phyloP scores from a whole-genome alignment of 2,797 vertebrate species.

The Intellagama lesueurii region DNA sequence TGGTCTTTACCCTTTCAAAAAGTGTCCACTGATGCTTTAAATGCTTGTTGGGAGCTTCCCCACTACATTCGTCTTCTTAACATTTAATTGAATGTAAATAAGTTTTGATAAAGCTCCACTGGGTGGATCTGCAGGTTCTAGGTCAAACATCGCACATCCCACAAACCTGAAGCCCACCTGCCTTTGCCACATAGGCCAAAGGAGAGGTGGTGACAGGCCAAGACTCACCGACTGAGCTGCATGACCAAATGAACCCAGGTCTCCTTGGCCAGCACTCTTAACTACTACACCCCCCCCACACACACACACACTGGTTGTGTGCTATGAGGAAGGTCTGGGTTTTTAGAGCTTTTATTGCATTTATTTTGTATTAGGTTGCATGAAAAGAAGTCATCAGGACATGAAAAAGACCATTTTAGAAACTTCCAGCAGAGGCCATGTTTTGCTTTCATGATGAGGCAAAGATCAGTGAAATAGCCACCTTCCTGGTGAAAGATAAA shows the following conservation, averaged over 20 bases:
- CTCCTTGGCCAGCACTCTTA: not conserved
- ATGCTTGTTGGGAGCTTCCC: too few species aligned
- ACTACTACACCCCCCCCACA: too few species aligned
- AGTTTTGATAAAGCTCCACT: not conserved
- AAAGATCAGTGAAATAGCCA: constrained; percentile 50
- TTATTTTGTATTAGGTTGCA: not conserved
- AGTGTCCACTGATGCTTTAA: too few species aligned
- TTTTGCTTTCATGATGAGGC: constrained; percentile 37
- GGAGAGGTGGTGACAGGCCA: too few species aligned
- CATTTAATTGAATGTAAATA: too few species aligned
- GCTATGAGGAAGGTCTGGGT: not conserved
- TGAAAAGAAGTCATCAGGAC: constrained; percentile 15
- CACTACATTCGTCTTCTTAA: too few species aligned
- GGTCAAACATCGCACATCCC: not conserved
- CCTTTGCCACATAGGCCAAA: not conserved
- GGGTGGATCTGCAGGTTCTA: not conserved
- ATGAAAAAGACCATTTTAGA: not conserved
- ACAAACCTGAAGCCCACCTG: not conserved
- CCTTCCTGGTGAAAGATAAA: constrained; percentile 54
- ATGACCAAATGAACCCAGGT: not conserved
- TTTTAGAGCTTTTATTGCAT: not conserved
- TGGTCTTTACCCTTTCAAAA: too few species aligned
- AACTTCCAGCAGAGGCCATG: constrained; percentile 34
- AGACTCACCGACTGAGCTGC: too few species aligned
- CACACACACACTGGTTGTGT: too few species aligned